phyloP scores from a whole-genome alignment of 2,888 invertebrate species.

The Caradrina clavipalpis region DNA sequence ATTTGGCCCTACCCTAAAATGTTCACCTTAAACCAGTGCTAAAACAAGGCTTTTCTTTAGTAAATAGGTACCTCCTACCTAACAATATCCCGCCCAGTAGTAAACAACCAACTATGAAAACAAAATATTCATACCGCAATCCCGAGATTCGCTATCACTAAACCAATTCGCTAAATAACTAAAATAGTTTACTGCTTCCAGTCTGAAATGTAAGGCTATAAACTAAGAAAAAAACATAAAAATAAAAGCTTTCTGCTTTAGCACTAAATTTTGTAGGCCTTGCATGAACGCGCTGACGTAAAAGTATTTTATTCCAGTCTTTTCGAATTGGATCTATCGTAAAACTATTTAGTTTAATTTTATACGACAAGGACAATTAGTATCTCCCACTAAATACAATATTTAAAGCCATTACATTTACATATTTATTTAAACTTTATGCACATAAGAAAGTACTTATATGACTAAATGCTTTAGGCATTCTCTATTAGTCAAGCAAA shows the following conservation, averaged over 20 bases:
- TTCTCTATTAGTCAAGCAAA: too few species aligned
- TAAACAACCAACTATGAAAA: not conserved
- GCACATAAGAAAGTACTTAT: too few species aligned
- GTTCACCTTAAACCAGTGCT: too few species aligned
- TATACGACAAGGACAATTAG: too few species aligned
- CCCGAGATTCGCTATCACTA: conserved; percentile 36
- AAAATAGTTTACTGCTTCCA: conserved; percentile 19
- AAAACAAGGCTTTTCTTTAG: too few species aligned
- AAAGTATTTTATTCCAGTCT: not conserved
- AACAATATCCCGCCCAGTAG: not conserved
- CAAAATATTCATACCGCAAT: conserved; percentile 46
- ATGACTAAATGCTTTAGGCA: too few species aligned
- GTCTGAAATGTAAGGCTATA: conserved; percentile 11
- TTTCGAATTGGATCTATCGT: not conserved
- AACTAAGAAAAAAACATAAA: conserved; percentile 28
- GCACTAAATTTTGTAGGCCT: conserved; percentile 8
- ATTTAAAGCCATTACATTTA: too few species aligned
- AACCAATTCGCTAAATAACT: conserved; percentile 47
- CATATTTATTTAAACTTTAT: too few species aligned
- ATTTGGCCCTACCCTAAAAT: too few species aligned
- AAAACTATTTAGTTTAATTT: not conserved
- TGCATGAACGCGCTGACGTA: not conserved
- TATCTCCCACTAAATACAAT: too few species aligned
- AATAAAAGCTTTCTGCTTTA: conserved; percentile 18
- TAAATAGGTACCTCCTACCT: not conserved